Percentiles rank a stretch among this genome's conserved stretches.
phyloP scores from a whole-genome alignment of 2,113 vertebrate species.

The Platysteira castanea region DNA sequence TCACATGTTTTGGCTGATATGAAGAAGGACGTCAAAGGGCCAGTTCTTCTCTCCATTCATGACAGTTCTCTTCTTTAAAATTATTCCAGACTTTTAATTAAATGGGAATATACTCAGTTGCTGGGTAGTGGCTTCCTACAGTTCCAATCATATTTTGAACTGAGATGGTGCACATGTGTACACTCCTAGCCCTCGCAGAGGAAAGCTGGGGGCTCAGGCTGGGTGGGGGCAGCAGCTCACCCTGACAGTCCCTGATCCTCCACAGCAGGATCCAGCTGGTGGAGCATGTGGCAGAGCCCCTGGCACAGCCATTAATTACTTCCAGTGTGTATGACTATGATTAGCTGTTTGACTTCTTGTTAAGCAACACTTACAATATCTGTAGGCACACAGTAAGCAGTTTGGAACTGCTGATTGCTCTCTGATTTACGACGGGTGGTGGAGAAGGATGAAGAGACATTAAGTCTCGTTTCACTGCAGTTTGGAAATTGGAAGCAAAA shows the following conservation, averaged over 20 bases:
- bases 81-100: not conserved
- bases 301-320: constrained; percentile 15
- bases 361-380: constrained; percentile 43
- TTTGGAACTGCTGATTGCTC: not conserved
- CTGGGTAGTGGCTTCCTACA: not conserved
- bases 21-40: not conserved
- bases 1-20: not conserved
- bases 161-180: not conserved
- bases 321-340: not conserved
- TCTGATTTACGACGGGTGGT: not conserved
- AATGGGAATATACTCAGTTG: not conserved
- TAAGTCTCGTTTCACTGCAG: not conserved
- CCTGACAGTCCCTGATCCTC: not conserved
- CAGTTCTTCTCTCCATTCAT: not conserved
- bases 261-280: not conserved
- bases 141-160: not conserved
- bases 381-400: not conserved
- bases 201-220: not conserved
- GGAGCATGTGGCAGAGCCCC: not conserved
- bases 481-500: constrained; percentile 15
- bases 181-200: not conserved
- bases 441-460: not conserved
- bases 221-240: not conserved
- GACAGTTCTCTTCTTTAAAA: not conserved
- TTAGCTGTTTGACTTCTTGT: constrained; percentile 44